Evolutionary conservation across 2,113 vertebrate genomes (phyloP), one percentile per base, ranked within the genome.

Genomic region (Equus przewalskii): DNA sequence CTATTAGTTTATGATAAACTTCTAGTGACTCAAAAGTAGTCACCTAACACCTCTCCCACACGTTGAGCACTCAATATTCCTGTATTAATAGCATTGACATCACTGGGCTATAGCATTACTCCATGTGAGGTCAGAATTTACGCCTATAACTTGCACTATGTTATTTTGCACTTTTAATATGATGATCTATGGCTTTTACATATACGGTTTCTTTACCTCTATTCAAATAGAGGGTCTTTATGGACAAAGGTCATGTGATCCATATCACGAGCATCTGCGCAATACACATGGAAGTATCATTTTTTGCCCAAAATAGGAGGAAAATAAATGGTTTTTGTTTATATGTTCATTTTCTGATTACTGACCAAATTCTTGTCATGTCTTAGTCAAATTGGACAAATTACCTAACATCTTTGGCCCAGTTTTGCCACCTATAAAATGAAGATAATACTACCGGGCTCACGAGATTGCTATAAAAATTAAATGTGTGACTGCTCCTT

Each of bases 1-100:
- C 33, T 64, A 12, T n/a, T 75, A 70, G 79, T 92, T 89, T 79
- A 24, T 72, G 60, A 84, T 85, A 78, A 96, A 84, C 54, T 67
- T 80, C 44, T 54, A 88, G 6, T 62, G 89, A 60, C 54, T 96
- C 44, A 19, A 76, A 26, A 4, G 3, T 70, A 62, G 82, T 85
- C 89, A 81, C 79, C 70, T 54, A 93, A 84, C 86, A 76, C 83
- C 90, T 83, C 79, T 65, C 67, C 41, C 44, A 30, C 10, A 21
- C 58, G 24, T 7, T 7, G n/a, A 76, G 64, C 82, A 96, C 88
- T 70, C 21, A 51, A 11, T 78, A 65, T 30, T 60, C 79, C 51
- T 4, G 64, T 56, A 49, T 80, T 84, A 60, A 69, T 24, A 56
- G 49, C 80, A 89, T 75, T 69, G 69, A 78, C 19, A 26, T 90